Percentiles rank a stretch among this genome's conserved stretches.
Evolutionary conservation across 1,140 invertebrate genomes (phyloP).

Genomic region (Rhopalosiphum maidis): DNA sequence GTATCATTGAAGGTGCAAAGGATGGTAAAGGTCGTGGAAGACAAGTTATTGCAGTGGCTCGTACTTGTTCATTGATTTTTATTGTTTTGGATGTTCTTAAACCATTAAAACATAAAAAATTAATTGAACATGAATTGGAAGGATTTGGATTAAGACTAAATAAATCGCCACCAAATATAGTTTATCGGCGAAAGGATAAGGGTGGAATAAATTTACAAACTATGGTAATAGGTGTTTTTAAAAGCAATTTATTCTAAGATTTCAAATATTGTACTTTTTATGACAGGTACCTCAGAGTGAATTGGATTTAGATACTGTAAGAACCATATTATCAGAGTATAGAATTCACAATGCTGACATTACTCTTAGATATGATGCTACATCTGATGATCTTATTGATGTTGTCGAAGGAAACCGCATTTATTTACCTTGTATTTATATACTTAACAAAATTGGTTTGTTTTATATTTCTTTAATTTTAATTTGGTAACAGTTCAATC

Average conservation of each 20-base stretch:
- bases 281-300: conserved; percentile 87
- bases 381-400: conserved; percentile 97
- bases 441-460: conserved; percentile 96
- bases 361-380: conserved; percentile 92
- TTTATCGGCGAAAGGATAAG: conserved; percentile 97
- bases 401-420: conserved; percentile 98
- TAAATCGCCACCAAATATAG: conserved; percentile 96
- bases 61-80: conserved; percentile 97
- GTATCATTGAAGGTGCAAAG: conserved; percentile 99
- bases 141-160: conserved; percentile 97
- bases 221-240: conserved; percentile 68
- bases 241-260: neutral
- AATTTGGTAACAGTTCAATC: neutral
- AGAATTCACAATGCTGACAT: conserved; percentile 99
- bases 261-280: neutral
- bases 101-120: conserved; percentile 92
- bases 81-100: conserved; percentile 98
- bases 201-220: conserved; percentile 89
- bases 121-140: conserved; percentile 98
- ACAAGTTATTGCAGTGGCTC: conserved; percentile 98
- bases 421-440: conserved; percentile 97
- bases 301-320: conserved; percentile 93
- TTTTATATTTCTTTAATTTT: conserved; percentile 25
- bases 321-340: conserved; percentile 96
- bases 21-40: conserved; percentile 97